Base-by-base conservation (phyloP, 2,888 invertebrate species). In the Acleris holmiana region DNA sequence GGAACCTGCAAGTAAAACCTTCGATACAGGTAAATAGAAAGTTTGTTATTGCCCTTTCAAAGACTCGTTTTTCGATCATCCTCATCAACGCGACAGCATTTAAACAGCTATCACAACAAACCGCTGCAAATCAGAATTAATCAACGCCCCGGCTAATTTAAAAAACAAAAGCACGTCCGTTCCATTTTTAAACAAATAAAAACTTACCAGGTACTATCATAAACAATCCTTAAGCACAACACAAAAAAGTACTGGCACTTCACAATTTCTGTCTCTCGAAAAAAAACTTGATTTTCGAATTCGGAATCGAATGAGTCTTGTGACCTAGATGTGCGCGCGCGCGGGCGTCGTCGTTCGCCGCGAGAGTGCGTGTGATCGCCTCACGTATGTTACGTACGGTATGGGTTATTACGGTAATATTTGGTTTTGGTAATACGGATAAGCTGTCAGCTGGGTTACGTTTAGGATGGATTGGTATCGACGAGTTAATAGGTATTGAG, bases 261-360 rank as follows among this genome's bases (percentile, higher is more conserved):
- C 65, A 65, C 65, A 60, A 65, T 65, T 65, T 59, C 51, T n/a
- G n/a, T 51, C 46, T 51, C 13, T n/a, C 4, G 5, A 48, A 64
- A 62, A 67, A 73, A 69, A 65, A 61, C 46, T 66, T 68, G n/a
- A 55, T 46, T 60, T 18, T 58, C 69, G 73, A 73, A 75, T 75
- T 74, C 73, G 67, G 72, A 78, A 78, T 81, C 70, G 71, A 78
- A 73, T 35, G 70, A 76, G 75, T 66, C 15, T 44, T 63, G 60
- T 79, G 82, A 82, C 79, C 80, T 70, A 82, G 78, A 77, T 79
- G 71, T 65, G 69, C 79, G 77, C 88, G 88, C 82, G 85, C 85
- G 78, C 74, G 74, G 69, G 69, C 76, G 76, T 69, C 82, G 81
- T 80, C 79, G 75, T 76, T 77, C 77, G 76, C 75, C 73, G 79